phyloP scores from a whole-genome alignment of 2,797 vertebrate genomes.

The Cirrhinus molitorella region DNA sequence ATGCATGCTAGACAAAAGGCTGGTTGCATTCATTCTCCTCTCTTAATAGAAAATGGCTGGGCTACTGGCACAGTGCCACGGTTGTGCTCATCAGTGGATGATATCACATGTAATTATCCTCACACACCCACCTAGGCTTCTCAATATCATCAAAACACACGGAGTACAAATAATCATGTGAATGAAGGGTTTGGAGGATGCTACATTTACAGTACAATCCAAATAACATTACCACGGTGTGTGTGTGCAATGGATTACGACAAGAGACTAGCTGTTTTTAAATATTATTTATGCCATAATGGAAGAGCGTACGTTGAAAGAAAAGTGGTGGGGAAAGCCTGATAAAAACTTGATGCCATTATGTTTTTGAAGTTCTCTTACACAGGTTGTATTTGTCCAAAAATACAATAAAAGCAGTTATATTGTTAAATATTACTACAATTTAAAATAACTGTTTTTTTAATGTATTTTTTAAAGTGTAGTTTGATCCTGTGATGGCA shows the following conservation, averaged over 20 bases:
- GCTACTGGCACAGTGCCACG: constrained; percentile 58
- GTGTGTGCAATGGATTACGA: background rate
- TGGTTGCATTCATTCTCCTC: constrained; percentile 52
- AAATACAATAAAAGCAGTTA: background rate
- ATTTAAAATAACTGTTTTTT: too few relatives aligned
- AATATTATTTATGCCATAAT: background rate
- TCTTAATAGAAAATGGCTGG: constrained; percentile 48
- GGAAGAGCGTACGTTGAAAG: background rate
- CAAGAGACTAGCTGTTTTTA: background rate
- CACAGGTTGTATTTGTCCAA: background rate
- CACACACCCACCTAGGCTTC: constrained; percentile 51
- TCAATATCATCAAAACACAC: constrained; percentile 47
- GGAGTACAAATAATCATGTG: constrained; percentile 38
- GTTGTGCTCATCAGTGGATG: constrained; percentile 58
- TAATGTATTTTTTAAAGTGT: background rate
- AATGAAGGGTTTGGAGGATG: constrained; percentile 32
- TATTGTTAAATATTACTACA: background rate
- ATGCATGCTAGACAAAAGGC: constrained; percentile 57
- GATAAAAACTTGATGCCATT: constrained; percentile 3
- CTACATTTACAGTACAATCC: constrained; percentile 9
- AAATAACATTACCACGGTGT: background rate
- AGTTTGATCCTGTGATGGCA: background rate
- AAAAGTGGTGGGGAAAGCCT: background rate
- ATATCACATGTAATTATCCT: constrained; percentile 62
- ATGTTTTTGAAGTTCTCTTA: background rate